A percentile compares a stretch with the other conserved stretches of the same genome.
These are phyloP conservation scores for Drosophila yakuba DNA, from an alignment of 1,140 invertebrate species.

Conservation along the genomic window DNA sequence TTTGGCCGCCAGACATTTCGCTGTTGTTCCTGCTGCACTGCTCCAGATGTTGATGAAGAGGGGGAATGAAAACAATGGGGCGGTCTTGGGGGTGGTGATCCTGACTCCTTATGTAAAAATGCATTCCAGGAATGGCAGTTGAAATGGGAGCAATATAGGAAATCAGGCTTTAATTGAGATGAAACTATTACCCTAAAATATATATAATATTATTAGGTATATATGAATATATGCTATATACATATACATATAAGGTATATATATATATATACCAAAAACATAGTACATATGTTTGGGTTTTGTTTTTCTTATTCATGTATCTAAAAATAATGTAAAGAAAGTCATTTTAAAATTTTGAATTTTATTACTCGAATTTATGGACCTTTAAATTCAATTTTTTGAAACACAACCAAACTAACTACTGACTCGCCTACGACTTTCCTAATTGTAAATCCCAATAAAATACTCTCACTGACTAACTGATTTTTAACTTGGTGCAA, in stretches of 20 bases:
- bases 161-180: background rate
- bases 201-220: no score
- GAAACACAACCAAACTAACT: background rate
- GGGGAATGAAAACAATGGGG: background rate
- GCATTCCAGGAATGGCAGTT: conserved; percentile 15
- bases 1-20: conserved; percentile 75
- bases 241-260: no score
- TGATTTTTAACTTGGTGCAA: conserved; percentile 7
- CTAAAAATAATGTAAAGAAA: no score
- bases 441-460: conserved; percentile 40
- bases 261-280: no score
- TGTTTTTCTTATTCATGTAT: no score
- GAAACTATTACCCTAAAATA: no score
- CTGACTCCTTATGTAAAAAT: conserved; percentile 36
- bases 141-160: no score
- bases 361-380: no score
- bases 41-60: conserved; percentile 35
- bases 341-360: no score
- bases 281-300: no score
- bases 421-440: conserved; percentile 15
- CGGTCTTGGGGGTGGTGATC: conserved; percentile 9
- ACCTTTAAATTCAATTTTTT: background rate
- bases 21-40: conserved; percentile 23
- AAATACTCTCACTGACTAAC: conserved; percentile 13
- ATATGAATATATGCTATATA: no score